Evolutionary conservation across 2,888 invertebrate species (phyloP).

Genomic region (Scaptomyza reducta): DNA sequence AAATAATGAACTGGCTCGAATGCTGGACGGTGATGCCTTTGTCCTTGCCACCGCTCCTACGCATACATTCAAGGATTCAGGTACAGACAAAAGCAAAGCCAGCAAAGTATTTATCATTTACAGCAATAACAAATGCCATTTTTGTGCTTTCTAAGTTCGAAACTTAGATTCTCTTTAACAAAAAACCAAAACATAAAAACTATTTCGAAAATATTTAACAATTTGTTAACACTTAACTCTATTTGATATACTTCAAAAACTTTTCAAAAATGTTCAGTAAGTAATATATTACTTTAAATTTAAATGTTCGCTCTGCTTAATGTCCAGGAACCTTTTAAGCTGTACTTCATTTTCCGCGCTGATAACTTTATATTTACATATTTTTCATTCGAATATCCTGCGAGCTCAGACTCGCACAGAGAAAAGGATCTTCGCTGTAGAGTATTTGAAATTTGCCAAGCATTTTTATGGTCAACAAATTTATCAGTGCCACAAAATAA

Average conservation of each 20-base stretch:
- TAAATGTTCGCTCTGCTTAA: neutral
- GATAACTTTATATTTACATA: neutral
- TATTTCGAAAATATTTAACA: too few species aligned
- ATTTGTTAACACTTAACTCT: too few species aligned
- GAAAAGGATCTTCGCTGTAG: constrained; percentile 27
- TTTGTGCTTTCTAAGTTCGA: neutral
- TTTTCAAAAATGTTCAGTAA: too few species aligned
- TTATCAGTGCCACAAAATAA: constrained; percentile 80
- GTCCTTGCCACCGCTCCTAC: constrained; percentile 58
- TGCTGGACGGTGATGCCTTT: constrained; percentile 49
- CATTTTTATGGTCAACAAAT: constrained; percentile 72
- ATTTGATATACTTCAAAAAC: too few species aligned
- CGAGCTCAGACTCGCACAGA: neutral
- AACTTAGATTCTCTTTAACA: constrained; percentile 4
- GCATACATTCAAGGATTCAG: constrained; percentile 61
- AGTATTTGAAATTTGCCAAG: constrained; percentile 54
- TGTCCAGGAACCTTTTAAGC: neutral
- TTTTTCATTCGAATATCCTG: neutral
- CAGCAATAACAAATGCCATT: constrained; percentile 39
- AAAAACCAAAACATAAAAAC: too few species aligned
- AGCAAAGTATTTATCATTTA: constrained; percentile 73
- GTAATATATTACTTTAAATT: neutral
- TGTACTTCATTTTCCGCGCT: neutral
- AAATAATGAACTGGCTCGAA: constrained; percentile 77
- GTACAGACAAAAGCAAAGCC: constrained; percentile 55